Evolutionary conservation across 2,113 vertebrate species (phyloP), one percentile per base, ranked within the genome.

Genomic region (Corvus moneduloides): DNA sequence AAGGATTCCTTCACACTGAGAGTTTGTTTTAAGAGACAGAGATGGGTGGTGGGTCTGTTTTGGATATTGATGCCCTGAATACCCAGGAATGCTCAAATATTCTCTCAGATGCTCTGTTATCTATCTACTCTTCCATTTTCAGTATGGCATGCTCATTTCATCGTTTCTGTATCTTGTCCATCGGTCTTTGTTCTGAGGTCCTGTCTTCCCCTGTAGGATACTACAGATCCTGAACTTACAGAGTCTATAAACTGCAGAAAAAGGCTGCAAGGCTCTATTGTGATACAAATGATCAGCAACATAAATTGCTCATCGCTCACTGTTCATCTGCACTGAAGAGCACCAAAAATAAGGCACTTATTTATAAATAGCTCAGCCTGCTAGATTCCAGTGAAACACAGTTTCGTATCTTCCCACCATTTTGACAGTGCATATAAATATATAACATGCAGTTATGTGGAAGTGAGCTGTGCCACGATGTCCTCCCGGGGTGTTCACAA

Each of bases 321-420:
- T 96, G 94, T 86, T 96, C 93, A 83, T 95, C 90, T 77, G 84
- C 44, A 37, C 75, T 94, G 90, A 97, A 97, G 92, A 97, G 95
- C 79, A 90, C 93, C 92, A 94, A 94, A 95, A 96, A 96, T 96
- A 97, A 95, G 81, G 54, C 84, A 93, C 89, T 95, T 97, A 91
- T 75, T 95, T 97, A 96, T 95, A 95, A 96, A 95, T 95, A 97
- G 89, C 89, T 94, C 84, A 87, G 95, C 91, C 84, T 96, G 73
- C 90, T 94, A 59, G 49, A 86, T 95, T 74, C 88, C 80, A 96
- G 56, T 62, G 72, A 89, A 96, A 90, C 61, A 94, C 44, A 72
- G 44, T 90, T 93, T 92, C 3, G 0, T 91, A 48, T 93, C 96
- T 95, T 93, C 96, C 92, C 83, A 97, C 94, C 92, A 89, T 95